Base-by-base conservation (phyloP, 2,888 invertebrate species). In the Drosophila demipolita region DNA sequence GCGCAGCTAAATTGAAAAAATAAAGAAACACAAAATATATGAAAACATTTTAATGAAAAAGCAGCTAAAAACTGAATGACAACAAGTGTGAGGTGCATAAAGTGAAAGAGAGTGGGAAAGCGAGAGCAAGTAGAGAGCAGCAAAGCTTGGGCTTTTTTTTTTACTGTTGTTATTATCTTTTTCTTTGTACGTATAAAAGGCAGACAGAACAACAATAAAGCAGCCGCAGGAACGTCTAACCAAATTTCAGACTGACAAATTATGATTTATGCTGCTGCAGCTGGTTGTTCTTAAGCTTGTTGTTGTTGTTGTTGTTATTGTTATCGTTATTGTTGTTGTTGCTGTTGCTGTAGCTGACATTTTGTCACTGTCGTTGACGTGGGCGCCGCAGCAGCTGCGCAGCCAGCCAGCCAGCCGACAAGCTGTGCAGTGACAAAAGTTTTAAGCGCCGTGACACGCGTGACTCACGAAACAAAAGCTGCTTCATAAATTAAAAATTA, bases 181-280 rank as follows among this genome's bases (percentile, higher is more conserved):
- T 26, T 62, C 29, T 29, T 60, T 65, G 33, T 42, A 17, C 35
- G 15, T 53, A 50, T 58, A 32, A 57, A 65, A 69, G 58, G 60
- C 61, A 71, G 49, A n/a, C 54, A 36, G 36, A 50, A 50, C 53
- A 62, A 64, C 52, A 57, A 55, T 40, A 57, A 66, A 60, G 66
- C 66, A 38, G 50, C 42, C 52, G 32, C 63, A 69, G 57, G 33
- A 52, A 40, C 76, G 86, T 74, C 81, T 81, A 79, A 76, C 87
- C 61, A 88, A 87, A 72, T 87, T 69, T 85, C 74, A 80, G 72
- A 70, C 78, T 87, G 80, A 89, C 82, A 89, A 89, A 87, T 83
- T 83, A 83, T 87, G 87, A 87, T 83, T 87, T 87, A 83, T 86
- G 76, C 63, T 68, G 68, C 73, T 70, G 68, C 79, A 82, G 82